Evolutionary conservation across 1,140 invertebrate genomes (phyloP).

Genomic region (Drosophila sproati): DNA sequence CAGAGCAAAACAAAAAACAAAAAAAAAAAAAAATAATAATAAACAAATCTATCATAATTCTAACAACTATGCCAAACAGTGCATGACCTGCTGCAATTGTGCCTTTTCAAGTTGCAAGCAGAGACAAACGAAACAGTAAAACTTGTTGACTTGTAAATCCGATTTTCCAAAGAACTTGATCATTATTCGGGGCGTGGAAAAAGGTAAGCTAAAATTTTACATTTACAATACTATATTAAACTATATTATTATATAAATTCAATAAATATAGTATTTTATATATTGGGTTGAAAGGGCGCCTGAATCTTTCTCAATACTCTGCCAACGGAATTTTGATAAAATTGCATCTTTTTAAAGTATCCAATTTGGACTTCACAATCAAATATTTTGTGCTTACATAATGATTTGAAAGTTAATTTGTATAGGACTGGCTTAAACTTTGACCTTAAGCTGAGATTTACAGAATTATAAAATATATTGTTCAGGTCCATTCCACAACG

Average conservation of each 20-base stretch:
- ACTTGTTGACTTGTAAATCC: constrained; percentile 36
- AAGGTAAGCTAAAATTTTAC: constrained; percentile 36
- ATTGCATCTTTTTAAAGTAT: no score
- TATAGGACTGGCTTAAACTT: constrained; percentile 2
- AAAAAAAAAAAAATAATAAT: neutral
- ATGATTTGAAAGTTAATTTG: constrained; percentile 12
- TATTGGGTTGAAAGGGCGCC: neutral
- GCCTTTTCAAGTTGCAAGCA: constrained; percentile 36
- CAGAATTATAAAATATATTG: constrained; percentile 14
- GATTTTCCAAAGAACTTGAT: neutral
- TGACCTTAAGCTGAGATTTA: constrained; percentile 4
- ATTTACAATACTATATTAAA: neutral
- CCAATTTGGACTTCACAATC: neutral
- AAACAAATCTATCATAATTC: constrained; percentile 31
- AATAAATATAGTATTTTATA: neutral
- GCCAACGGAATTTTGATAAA: no score
- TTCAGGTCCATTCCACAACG: constrained; percentile 24
- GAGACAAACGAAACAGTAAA: constrained; percentile 26
- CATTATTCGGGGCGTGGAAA: neutral
- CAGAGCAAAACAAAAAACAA: constrained; percentile 6
- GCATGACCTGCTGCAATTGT: constrained; percentile 50
- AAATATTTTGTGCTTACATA: constrained; percentile 11
- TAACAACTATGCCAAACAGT: constrained; percentile 41
- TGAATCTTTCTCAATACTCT: no score
- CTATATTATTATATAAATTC: no score